Percentiles rank a stretch among this genome's conserved stretches.
These are phyloP conservation scores for Gasterosteus nipponicus DNA, from an alignment of 2,113 vertebrate species.

Conservation along the genomic window DNA sequence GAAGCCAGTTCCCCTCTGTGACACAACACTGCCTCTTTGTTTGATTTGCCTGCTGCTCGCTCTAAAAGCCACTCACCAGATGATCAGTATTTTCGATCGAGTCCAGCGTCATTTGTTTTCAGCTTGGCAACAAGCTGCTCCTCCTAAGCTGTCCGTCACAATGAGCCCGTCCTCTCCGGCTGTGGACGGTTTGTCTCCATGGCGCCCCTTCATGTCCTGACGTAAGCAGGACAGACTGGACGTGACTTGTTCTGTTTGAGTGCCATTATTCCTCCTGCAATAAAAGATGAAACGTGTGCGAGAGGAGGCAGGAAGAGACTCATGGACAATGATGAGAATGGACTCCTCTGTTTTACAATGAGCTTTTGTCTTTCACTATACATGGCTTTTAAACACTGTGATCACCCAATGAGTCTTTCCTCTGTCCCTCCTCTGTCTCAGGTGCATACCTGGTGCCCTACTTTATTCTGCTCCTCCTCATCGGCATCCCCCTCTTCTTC, in stretches of 20 bases:
- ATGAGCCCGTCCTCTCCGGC: slow-evolving; percentile 36
- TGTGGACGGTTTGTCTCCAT: slow-evolving; percentile 69
- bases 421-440: slow-evolving; percentile 59
- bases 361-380: slow-evolving; percentile 20
- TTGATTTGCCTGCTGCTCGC: slow-evolving; percentile 39
- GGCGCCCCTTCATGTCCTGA: slow-evolving; percentile 64
- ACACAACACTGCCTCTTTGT: slow-evolving; percentile 38
- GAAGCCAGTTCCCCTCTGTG: slow-evolving; percentile 18
- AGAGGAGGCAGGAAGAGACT: not conserved
- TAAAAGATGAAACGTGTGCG: slow-evolving; percentile 14
- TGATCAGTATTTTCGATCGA: slow-evolving; percentile 35
- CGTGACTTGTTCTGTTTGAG: slow-evolving; percentile 51
- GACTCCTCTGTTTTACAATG: slow-evolving; percentile 10
- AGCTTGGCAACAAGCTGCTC: slow-evolving; percentile 22
- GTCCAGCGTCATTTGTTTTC: slow-evolving; percentile 41
- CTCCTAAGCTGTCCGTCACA: slow-evolving; percentile 20
- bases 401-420: not conserved
- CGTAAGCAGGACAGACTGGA: slow-evolving; percentile 53
- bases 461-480: slow-evolving; percentile 93
- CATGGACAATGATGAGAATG: slow-evolving; percentile 15
- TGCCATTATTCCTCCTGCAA: slow-evolving; percentile 27
- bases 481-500: slow-evolving; percentile 97
- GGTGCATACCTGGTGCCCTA: slow-evolving; percentile 97
- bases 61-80: slow-evolving; percentile 32
- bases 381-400: slow-evolving; percentile 5